These are phyloP conservation scores for Uria aalge DNA, from an alignment of 2,113 vertebrate species.

Conservation along the genomic window DNA sequence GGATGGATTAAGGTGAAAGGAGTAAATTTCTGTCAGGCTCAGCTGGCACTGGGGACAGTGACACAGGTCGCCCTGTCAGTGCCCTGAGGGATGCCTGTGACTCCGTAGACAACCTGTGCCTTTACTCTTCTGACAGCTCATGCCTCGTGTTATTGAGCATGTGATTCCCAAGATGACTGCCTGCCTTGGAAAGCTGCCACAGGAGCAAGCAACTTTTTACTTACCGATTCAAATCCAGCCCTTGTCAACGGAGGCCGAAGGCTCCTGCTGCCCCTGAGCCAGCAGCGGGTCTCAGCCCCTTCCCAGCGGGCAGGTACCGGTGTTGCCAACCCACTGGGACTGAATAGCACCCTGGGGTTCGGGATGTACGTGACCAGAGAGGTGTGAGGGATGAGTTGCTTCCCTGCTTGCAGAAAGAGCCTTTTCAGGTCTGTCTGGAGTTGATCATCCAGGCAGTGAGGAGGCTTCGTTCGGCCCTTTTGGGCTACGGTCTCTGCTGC, in stretches of 20 bases:
- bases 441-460: fast-evolving
- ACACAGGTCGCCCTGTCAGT: fast-evolving
- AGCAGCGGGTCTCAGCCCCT: not conserved
- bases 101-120: not conserved
- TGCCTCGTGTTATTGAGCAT: not conserved
- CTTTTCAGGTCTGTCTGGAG: not conserved
- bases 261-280: not conserved
- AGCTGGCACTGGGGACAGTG: not conserved
- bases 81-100: not conserved
- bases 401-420: not conserved
- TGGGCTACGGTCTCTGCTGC: not conserved
- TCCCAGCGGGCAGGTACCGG: not conserved
- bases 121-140: not conserved
- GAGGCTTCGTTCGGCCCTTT: not conserved
- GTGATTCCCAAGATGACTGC: not conserved
- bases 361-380: fast-evolving
- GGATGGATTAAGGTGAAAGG: not conserved
- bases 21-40: not conserved
- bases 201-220: not conserved
- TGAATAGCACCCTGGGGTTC: fast-evolving
- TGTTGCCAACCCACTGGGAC: not conserved
- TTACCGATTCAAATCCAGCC: not conserved
- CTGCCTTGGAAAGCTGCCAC: not conserved
- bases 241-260: not conserved
- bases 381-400: not conserved